Evolutionary conservation across 2,113 vertebrate species (phyloP).

Genomic region (Pangasianodon hypophthalmus): DNA sequence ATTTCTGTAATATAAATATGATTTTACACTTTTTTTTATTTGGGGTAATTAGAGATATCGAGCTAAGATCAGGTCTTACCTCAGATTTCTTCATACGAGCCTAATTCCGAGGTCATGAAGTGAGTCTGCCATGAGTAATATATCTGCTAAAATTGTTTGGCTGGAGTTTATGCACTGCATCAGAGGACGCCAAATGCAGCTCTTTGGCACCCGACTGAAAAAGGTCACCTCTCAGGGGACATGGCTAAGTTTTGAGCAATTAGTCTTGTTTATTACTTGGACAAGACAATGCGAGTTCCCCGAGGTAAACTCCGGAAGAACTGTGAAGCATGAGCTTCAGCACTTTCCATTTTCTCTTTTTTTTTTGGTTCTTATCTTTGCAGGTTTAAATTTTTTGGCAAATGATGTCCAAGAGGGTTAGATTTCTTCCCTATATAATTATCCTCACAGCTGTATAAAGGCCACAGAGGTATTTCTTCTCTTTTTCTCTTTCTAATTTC

Average conservation of each 20-base stretch:
- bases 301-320: constrained; percentile 69
- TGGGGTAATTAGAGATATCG: background rate
- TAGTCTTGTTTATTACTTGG: constrained; percentile 86
- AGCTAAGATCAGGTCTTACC: background rate
- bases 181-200: constrained; percentile 14
- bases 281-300: constrained; percentile 81
- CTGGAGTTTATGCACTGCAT: constrained; percentile 18
- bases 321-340: constrained; percentile 71
- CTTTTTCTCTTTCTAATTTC: background rate
- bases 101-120: constrained; percentile 46
- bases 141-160: constrained; percentile 33
- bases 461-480: background rate
- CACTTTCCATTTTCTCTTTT: constrained; percentile 64
- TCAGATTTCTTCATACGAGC: background rate
- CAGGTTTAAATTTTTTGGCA: constrained; percentile 40
- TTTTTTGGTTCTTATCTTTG: constrained; percentile 53
- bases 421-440: background rate
- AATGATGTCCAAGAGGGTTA: background rate
- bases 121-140: constrained; percentile 39
- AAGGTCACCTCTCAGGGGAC: constrained; percentile 86
- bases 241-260: constrained; percentile 82
- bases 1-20: background rate
- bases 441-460: background rate
- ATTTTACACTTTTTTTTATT: background rate
- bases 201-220: constrained; percentile 45